A percentile compares a stretch with the other conserved stretches of the same genome.
Evolutionary conservation across 2,113 vertebrate species (phyloP).

Genomic region (Chunga burmeisteri): DNA sequence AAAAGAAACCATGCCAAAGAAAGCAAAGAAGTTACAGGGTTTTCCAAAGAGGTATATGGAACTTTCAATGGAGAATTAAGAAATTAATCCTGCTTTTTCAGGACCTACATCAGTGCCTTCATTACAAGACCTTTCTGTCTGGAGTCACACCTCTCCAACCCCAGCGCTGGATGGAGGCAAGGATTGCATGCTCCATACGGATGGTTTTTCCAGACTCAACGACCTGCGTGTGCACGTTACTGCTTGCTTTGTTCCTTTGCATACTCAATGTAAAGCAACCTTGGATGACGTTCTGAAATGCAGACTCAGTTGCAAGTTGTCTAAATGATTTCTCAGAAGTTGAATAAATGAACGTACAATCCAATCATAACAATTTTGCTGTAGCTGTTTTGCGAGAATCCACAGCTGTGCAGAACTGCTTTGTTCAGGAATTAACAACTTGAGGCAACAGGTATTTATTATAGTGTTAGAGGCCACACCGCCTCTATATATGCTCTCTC

Average conservation of each 20-base stretch:
- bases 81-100: not conserved
- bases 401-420: not conserved
- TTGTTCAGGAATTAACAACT: too few relatives aligned
- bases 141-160: accelerated
- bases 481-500: not conserved
- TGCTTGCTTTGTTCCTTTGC: accelerated
- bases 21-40: not conserved
- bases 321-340: not conserved
- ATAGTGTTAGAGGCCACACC: too few relatives aligned
- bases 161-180: not conserved
- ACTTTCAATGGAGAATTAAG: not conserved
- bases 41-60: not conserved
- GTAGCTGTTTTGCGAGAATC: not conserved
- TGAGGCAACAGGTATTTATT: not conserved
- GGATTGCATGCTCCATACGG: accelerated
- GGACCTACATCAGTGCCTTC: not conserved
- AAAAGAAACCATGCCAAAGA: too few relatives aligned
- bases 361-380: not conserved
- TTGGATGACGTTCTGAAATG: accelerated
- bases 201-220: accelerated
- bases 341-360: not conserved
- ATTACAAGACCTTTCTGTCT: not conserved
- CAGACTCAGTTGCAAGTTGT: accelerated
- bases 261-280: accelerated
- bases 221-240: accelerated